Evolutionary conservation across 1,140 invertebrate genomes (phyloP).

Genomic region (Drosophila quadrilineata): DNA sequence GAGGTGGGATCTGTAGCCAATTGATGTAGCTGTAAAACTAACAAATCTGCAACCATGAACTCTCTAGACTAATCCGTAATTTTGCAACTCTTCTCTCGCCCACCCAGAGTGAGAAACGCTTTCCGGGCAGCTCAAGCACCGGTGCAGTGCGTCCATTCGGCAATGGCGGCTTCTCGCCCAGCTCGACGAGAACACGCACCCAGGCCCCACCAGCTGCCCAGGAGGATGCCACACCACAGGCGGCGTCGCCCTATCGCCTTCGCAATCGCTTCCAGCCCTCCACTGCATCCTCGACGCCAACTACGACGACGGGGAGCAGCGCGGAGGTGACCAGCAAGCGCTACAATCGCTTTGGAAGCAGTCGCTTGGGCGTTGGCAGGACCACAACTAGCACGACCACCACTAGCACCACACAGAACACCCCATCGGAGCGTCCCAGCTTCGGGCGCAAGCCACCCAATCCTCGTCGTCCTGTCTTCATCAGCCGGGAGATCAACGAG

Average conservation of each 20-base stretch:
- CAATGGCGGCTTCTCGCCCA: constrained; percentile 67
- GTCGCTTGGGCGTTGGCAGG: constrained; percentile 26
- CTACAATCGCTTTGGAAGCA: constrained; percentile 68
- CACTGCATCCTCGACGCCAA: constrained; percentile 29
- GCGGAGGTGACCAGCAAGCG: constrained; percentile 62
- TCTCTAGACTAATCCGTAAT: not conserved
- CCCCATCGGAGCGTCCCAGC: constrained; percentile 53
- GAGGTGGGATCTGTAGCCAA: no score
- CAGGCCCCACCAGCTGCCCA: constrained; percentile 29
- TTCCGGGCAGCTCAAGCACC: constrained; percentile 32
- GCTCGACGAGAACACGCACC: constrained; percentile 45
- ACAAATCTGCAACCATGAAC: no score
- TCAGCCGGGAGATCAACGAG: constrained; percentile 75
- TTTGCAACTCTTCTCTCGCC: not conserved
- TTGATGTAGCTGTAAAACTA: no score
- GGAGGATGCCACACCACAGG: constrained; percentile 36
- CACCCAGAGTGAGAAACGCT: constrained; percentile 61
- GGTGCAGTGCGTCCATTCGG: constrained; percentile 55
- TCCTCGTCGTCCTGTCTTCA: constrained; percentile 69
- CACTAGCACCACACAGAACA: constrained; percentile 36
- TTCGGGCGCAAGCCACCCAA: constrained; percentile 55
- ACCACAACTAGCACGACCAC: constrained; percentile 10
- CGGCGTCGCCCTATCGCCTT: constrained; percentile 43
- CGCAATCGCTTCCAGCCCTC: constrained; percentile 70
- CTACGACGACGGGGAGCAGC: constrained; percentile 43